These are phyloP conservation scores for Syngnathus scovelli DNA, from an alignment of 2,113 vertebrate species.

Conservation along the genomic window DNA sequence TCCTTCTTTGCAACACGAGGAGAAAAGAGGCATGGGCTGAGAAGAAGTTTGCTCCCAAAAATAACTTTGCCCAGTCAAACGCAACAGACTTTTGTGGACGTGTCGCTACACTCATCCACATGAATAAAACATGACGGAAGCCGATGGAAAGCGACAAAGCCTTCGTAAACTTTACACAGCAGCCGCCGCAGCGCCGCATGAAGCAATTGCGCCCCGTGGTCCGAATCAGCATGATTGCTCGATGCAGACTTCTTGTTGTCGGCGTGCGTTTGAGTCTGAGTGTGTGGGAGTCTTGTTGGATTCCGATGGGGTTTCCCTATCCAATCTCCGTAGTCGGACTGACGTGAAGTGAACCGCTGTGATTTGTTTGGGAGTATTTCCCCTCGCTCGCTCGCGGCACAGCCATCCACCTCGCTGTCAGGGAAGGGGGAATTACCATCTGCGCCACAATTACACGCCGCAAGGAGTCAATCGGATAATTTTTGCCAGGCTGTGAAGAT, in stretches of 20 bases:
- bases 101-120: conserved; percentile 42
- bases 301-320: conserved; percentile 48
- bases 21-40: conserved; percentile 3
- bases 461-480: conserved; percentile 7
- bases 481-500: neutral
- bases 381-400: conserved; percentile 25
- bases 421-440: conserved; percentile 46
- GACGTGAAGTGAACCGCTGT: conserved; percentile 49
- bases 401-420: conserved; percentile 33
- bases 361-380: conserved; percentile 58
- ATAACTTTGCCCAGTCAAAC: conserved; percentile 55
- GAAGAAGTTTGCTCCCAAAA: conserved; percentile 37
- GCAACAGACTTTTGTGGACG: conserved; percentile 48
- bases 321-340: conserved; percentile 42
- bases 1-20: conserved; percentile 26
- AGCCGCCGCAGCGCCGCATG: conserved; percentile 7
- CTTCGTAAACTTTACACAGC: conserved; percentile 19
- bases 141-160: conserved; percentile 50
- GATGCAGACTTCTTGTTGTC: conserved; percentile 13
- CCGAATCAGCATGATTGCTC: conserved; percentile 49
- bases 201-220: conserved; percentile 23
- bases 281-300: conserved; percentile 30
- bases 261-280: neutral
- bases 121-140: conserved; percentile 64
- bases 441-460: conserved; percentile 20